phyloP scores from a whole-genome alignment of 1,140 invertebrate genomes.

The Drosophila nigromelanica region DNA sequence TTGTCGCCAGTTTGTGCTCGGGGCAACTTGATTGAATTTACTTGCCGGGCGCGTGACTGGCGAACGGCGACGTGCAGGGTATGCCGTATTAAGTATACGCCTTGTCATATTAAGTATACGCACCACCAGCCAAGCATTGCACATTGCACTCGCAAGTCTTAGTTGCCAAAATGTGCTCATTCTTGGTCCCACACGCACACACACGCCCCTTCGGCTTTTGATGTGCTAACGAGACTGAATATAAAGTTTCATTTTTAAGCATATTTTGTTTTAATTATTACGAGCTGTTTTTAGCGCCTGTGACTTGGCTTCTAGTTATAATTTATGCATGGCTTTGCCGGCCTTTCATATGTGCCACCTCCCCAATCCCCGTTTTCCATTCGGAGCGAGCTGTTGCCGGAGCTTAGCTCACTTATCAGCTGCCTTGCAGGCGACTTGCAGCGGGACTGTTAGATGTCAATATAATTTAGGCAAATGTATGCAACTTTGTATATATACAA shows the following conservation, averaged over 20 bases:
- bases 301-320: constrained; percentile 49
- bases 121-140: constrained; percentile 22
- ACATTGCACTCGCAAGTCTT: neutral
- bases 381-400: no score
- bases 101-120: constrained; percentile 35
- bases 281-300: constrained; percentile 22
- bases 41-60: constrained; percentile 64
- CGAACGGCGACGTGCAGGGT: constrained; percentile 42
- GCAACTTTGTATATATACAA: constrained; percentile 42
- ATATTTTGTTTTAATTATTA: constrained; percentile 52
- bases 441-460: constrained; percentile 61
- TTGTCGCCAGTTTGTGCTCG: constrained; percentile 50
- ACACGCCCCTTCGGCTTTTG: constrained; percentile 8
- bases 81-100: constrained; percentile 49
- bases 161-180: constrained; percentile 26
- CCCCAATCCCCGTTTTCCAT: no score
- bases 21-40: constrained; percentile 76
- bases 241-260: constrained; percentile 33
- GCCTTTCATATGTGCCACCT: constrained; percentile 52
- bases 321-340: constrained; percentile 70
- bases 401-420: constrained; percentile 73
- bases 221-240: constrained; percentile 39
- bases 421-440: constrained; percentile 67
- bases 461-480: constrained; percentile 80
- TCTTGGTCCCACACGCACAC: neutral